Evolutionary conservation across 2,113 vertebrate species (phyloP).

Genomic region (Phylloscopus trochiloides): DNA sequence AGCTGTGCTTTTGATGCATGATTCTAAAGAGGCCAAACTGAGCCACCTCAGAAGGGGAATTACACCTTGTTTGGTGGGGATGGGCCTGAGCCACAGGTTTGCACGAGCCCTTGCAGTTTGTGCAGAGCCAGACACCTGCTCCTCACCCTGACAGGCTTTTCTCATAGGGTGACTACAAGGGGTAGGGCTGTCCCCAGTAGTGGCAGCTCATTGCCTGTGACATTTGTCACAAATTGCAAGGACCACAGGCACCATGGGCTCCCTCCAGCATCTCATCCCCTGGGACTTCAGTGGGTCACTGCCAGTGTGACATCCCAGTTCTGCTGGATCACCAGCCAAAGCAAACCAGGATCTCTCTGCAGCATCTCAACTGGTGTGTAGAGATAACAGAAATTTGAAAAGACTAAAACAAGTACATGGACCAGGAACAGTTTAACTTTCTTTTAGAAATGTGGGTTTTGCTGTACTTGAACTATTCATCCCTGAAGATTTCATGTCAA

Average conservation of each 20-base stretch:
- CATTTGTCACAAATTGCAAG: neutral
- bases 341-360: neutral
- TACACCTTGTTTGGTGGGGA: neutral
- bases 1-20: neutral
- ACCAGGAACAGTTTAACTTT: neutral
- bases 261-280: neutral
- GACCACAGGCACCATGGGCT: neutral
- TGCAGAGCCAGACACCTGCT: accelerated
- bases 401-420: neutral
- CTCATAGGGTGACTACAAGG: accelerated
- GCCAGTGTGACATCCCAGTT: neutral
- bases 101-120: accelerated
- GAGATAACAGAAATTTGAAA: neutral
- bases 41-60: neutral
- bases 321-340: neutral
- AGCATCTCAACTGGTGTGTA: neutral
- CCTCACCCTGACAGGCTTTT: neutral
- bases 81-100: neutral
- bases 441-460: neutral
- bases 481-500: neutral
- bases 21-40: neutral
- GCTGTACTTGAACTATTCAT: neutral
- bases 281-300: neutral
- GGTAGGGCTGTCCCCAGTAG: neutral
- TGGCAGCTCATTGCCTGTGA: neutral